phyloP scores from a whole-genome alignment of 2,888 invertebrate genomes.

The Drosophila demipolita region DNA sequence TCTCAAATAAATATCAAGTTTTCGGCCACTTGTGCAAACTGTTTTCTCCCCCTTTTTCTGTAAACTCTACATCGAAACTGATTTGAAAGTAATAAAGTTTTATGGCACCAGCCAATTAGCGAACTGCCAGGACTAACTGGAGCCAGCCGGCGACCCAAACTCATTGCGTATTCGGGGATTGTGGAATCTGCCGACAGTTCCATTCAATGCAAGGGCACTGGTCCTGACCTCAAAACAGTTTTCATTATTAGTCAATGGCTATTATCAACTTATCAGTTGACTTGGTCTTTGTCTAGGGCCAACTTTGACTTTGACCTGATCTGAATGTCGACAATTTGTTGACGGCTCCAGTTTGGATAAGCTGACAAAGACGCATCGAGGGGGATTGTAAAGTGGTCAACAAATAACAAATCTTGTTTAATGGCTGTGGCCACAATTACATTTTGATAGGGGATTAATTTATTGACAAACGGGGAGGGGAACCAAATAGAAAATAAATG shows the following conservation, averaged over 20 bases:
- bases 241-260: slow-evolving; percentile 44
- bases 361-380: slow-evolving; percentile 13
- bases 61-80: slow-evolving; percentile 43
- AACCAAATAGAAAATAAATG: background rate
- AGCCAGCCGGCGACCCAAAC: slow-evolving; percentile 30
- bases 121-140: slow-evolving; percentile 52
- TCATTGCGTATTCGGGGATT: slow-evolving; percentile 9
- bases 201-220: slow-evolving; percentile 21
- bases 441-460: slow-evolving; percentile 42
- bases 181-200: slow-evolving; percentile 28
- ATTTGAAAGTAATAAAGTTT: slow-evolving; percentile 75
- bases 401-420: slow-evolving; percentile 21
- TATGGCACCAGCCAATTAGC: slow-evolving; percentile 73
- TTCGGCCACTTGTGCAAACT: slow-evolving; percentile 33
- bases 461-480: slow-evolving; percentile 28
- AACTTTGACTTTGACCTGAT: slow-evolving; percentile 31
- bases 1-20: slow-evolving; percentile 36
- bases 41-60: slow-evolving; percentile 23
- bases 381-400: background rate
- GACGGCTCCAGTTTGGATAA: slow-evolving; percentile 52
- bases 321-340: slow-evolving; percentile 52
- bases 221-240: slow-evolving; percentile 28
- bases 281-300: slow-evolving; percentile 25
- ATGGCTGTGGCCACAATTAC: slow-evolving; percentile 46
- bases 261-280: slow-evolving; percentile 55